Conservation (phyloP, 1,140 invertebrate genomes). For the Conus betulinus region DNA sequence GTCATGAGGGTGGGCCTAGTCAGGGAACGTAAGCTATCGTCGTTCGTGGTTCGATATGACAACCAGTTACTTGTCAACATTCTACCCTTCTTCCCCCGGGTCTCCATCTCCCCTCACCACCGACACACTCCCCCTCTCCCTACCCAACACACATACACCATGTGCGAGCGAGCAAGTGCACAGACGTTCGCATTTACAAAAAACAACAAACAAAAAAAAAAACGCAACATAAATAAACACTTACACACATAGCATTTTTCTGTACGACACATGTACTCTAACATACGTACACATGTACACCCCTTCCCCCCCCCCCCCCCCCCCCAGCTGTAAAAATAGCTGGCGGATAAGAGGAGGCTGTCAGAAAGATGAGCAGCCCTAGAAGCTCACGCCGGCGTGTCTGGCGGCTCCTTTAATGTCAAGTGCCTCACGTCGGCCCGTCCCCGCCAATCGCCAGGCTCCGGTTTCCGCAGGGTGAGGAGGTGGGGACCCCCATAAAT, state of each 20-base stretch:
- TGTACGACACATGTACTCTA: constrained; percentile 20
- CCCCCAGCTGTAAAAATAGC: no score
- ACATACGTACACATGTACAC: constrained; percentile 3
- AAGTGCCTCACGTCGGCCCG: background rate
- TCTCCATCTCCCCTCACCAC: no score
- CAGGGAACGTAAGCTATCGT: no score
- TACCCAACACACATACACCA: background rate
- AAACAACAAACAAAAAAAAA: background rate
- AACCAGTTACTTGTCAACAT: background rate
- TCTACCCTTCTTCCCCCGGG: background rate
- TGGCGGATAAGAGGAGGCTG: background rate
- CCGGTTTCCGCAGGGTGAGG: background rate
- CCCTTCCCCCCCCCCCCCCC: no score
- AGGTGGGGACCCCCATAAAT: no score
- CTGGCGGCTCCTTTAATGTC: background rate
- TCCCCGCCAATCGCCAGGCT: background rate
- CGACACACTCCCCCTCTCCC: no score
- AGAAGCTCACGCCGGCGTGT: background rate
- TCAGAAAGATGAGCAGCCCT: background rate
- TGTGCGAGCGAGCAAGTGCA: no score
- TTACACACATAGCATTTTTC: background rate
- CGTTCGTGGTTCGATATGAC: no score
- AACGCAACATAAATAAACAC: background rate
- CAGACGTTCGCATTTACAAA: background rate
- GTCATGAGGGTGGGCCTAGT: no score